Evolutionary conservation across 1,140 invertebrate genomes (phyloP).

Genomic region (Hestina assimilis): DNA sequence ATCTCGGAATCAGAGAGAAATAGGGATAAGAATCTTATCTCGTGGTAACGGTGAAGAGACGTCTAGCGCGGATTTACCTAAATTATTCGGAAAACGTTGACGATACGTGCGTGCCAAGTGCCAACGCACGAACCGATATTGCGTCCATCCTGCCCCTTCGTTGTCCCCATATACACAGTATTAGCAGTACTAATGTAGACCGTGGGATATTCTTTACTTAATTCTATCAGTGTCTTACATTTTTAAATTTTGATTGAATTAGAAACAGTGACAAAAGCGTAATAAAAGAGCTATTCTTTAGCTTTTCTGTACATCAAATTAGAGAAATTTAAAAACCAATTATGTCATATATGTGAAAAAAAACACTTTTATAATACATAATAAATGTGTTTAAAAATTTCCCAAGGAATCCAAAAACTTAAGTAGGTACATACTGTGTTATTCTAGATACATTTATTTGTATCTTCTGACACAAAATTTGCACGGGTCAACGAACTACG

Average conservation of each 20-base stretch:
- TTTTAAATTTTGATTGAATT: too few species aligned
- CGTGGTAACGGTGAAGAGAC: slow-evolving; percentile 60
- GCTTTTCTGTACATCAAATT: too few species aligned
- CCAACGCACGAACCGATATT: slow-evolving; percentile 40
- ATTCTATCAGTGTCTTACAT: slow-evolving; percentile 1
- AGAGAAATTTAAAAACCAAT: too few species aligned
- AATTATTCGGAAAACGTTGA: slow-evolving; percentile 70
- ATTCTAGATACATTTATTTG: slow-evolving; percentile 55
- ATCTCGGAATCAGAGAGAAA: slow-evolving; percentile 56
- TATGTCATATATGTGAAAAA: too few species aligned
- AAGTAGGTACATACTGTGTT: slow-evolving; percentile 52
- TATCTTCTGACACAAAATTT: slow-evolving; percentile 60
- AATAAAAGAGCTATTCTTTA: too few species aligned
- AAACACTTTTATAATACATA: too few species aligned
- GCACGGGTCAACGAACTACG: slow-evolving; percentile 63
- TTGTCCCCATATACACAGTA: slow-evolving; percentile 24
- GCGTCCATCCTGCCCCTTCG: slow-evolving; percentile 6
- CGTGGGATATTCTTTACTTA: slow-evolving; percentile 39
- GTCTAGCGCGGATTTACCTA: slow-evolving; percentile 68
- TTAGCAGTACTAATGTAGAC: slow-evolving; percentile 33
- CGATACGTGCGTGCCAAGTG: slow-evolving; percentile 41
- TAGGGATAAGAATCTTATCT: slow-evolving; percentile 70
- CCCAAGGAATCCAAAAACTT: slow-evolving; percentile 49
- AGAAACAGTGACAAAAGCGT: too few species aligned
- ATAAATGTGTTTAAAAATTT: too few species aligned